These are phyloP conservation scores for Chesias legatella DNA, from an alignment of 2,888 invertebrate genomes.

Conservation along the genomic window DNA sequence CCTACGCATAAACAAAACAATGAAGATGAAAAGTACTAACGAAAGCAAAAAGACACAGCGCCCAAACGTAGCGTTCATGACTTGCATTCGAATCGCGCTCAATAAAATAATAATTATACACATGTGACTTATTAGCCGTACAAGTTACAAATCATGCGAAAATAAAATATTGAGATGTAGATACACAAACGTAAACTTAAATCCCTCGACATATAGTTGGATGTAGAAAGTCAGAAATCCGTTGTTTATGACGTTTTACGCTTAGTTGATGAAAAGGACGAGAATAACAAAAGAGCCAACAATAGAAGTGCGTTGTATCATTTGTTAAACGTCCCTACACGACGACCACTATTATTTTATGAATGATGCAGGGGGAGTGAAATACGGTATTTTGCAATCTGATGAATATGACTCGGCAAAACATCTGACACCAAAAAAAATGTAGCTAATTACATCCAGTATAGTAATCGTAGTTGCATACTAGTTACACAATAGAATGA, in stretches of 20 bases:
- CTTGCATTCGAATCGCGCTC: constrained; percentile 66
- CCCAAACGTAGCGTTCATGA: constrained; percentile 63
- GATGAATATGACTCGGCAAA: constrained; percentile 36
- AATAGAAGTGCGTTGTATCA: constrained; percentile 76
- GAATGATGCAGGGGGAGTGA: constrained; percentile 67
- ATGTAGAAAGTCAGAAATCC: constrained; percentile 4
- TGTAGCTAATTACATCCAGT: not conserved
- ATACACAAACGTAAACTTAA: constrained; percentile 23
- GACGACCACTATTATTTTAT: constrained; percentile 76
- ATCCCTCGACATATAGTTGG: constrained; percentile 6
- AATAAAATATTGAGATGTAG: constrained; percentile 41
- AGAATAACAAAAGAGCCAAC: constrained; percentile 74
- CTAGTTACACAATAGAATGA: too few relatives aligned
- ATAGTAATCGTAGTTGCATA: too few relatives aligned
- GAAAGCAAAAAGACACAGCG: constrained; percentile 51
- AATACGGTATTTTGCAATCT: constrained; percentile 50
- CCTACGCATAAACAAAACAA: constrained; percentile 61
- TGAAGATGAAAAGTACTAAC: constrained; percentile 52
- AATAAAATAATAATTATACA: constrained; percentile 79
- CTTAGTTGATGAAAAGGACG: constrained; percentile 43
- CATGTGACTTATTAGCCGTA: constrained; percentile 76
- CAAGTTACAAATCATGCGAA: constrained; percentile 58
- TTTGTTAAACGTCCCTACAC: constrained; percentile 79
- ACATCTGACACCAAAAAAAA: constrained; percentile 1
- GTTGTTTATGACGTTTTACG: constrained; percentile 39